A percentile compares a stretch with the other conserved stretches of the same genome.
Conservation (phyloP, 2,797 vertebrate species). For the Hybognathus amarus region DNA sequence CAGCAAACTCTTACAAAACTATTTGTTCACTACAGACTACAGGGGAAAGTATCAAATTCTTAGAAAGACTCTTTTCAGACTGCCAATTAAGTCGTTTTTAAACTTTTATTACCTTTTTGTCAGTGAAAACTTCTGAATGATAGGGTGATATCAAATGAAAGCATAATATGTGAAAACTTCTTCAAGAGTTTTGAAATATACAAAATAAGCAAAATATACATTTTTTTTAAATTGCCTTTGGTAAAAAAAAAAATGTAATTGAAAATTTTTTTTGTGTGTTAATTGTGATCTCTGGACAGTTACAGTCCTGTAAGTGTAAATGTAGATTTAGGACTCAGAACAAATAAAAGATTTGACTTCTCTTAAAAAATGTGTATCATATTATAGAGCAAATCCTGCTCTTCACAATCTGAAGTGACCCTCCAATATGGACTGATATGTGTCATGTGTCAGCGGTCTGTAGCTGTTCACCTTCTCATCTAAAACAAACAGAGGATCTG, state of each 20-base stretch:
- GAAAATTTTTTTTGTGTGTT: background rate
- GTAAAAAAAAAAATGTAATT: background rate
- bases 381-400: background rate
- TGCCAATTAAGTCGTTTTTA: background rate
- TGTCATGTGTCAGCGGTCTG: slow-evolving; percentile 70
- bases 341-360: background rate
- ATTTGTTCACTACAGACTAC: slow-evolving; percentile 7
- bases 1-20: slow-evolving; percentile 25
- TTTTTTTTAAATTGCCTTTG: background rate
- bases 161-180: background rate
- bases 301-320: too few species aligned
- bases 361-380: background rate
- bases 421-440: slow-evolving; percentile 67
- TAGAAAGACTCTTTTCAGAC: background rate
- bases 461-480: slow-evolving; percentile 73
- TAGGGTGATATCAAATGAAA: background rate
- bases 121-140: background rate
- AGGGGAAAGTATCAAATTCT: background rate
- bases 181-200: background rate
- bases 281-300: background rate
- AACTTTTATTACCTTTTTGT: too few species aligned
- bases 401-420: slow-evolving; percentile 70
- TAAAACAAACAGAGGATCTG: slow-evolving; percentile 73
- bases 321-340: background rate
- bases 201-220: background rate